Evolutionary conservation across 23 tunicate species (phyloP).

Genomic region (Ciona savignyi): DNA sequence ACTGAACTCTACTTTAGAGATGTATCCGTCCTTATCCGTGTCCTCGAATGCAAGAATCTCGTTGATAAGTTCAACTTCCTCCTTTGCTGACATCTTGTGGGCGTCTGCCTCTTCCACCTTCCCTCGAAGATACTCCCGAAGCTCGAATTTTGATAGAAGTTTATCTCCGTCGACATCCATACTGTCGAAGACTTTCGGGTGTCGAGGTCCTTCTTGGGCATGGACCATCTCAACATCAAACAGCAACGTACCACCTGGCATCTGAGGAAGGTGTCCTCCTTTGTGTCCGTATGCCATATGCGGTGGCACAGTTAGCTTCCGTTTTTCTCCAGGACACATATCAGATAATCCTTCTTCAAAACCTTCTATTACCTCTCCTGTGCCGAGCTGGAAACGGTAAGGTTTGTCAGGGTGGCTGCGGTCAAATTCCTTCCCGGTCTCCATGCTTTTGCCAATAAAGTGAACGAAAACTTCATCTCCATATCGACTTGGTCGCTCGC

Average conservation of each 20-base stretch:
- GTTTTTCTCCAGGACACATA: constrained; percentile 97
- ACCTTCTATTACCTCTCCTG: constrained; percentile 97
- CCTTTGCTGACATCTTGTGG: constrained; percentile 28
- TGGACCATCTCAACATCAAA: constrained; percentile 96
- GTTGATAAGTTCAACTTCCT: constrained; percentile 49
- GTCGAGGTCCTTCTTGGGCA: constrained; percentile 97
- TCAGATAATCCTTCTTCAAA: constrained; percentile 89
- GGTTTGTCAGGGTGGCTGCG: constrained; percentile 82
- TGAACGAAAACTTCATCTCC: constrained; percentile 97
- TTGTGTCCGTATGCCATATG: constrained; percentile 90
- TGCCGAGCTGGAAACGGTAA: constrained; percentile 90
- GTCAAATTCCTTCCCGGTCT: constrained; percentile 80
- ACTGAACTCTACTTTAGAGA: constrained; percentile 81
- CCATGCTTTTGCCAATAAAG: constrained; percentile 62
- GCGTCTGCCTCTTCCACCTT: constrained; percentile 47
- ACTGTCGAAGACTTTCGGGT: constrained; percentile 89
- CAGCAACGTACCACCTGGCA: constrained; percentile 90
- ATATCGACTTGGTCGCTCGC: constrained; percentile 70
- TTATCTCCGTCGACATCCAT: constrained; percentile 91
- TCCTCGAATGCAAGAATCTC: constrained; percentile 78
- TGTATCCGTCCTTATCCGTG: constrained; percentile 64
- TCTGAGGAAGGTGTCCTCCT: constrained; percentile 92
- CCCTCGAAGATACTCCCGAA: constrained; percentile 36
- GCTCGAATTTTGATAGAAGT: constrained; percentile 57
- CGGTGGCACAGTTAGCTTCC: constrained; percentile 83